These are phyloP conservation scores for Coremacera marginata DNA, from an alignment of 2,888 invertebrate species.

Conservation along the genomic window DNA sequence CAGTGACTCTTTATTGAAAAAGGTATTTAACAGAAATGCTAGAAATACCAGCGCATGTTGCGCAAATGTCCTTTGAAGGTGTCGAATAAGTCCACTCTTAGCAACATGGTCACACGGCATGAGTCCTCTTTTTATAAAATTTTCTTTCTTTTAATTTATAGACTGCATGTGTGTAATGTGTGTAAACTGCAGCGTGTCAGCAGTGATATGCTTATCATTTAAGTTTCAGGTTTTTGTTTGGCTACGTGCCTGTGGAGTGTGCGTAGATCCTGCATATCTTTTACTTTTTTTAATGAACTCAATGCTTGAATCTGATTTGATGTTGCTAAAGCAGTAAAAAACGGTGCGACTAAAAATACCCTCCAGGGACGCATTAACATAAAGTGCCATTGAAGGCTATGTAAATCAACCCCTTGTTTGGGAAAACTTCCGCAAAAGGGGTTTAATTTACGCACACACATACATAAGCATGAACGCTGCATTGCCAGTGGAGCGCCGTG, in stretches of 20 bases:
- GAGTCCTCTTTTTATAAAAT: background rate
- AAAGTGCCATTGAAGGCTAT: conserved; percentile 55
- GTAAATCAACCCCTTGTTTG: conserved; percentile 64
- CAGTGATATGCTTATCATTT: background rate
- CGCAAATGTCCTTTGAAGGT: conserved; percentile 23
- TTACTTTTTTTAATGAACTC: background rate
- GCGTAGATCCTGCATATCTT: background rate
- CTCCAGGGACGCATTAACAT: conserved; percentile 57
- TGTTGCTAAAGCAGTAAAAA: conserved; percentile 22
- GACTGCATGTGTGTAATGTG: too few relatives aligned
- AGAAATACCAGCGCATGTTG: background rate
- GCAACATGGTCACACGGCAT: background rate
- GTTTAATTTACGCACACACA: conserved; percentile 12
- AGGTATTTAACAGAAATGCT: background rate
- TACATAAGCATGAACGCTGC: too few relatives aligned
- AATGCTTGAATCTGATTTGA: conserved; percentile 45
- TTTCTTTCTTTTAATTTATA: background rate
- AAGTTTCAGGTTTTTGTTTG: background rate
- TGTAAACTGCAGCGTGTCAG: too few relatives aligned
- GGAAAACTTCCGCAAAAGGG: conserved; percentile 15
- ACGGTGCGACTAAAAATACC: conserved; percentile 39
- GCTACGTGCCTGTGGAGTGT: background rate
- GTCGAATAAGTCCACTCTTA: conserved; percentile 2
- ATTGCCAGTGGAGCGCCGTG: background rate
- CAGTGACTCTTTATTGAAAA: background rate